Base-by-base conservation (phyloP, 1,140 invertebrate genomes). In the Drosophila pachea region DNA sequence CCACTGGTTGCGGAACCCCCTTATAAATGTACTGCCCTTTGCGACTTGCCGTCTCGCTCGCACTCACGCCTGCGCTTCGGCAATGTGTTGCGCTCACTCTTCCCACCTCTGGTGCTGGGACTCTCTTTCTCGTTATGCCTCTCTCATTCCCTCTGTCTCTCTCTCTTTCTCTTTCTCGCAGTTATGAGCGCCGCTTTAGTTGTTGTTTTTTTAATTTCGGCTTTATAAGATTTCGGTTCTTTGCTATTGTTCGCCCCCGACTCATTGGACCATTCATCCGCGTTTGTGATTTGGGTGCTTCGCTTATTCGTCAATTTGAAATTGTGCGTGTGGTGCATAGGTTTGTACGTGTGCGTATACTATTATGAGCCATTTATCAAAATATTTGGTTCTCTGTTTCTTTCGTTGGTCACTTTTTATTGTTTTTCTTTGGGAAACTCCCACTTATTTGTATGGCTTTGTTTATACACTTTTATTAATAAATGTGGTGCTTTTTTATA, bases 351-450 rank as follows among this genome's bases (percentile, higher is more conserved):
- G 12, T 42, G 40, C 11, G 42, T 61, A 54, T 61, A 58, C 12
- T 86, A 74, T 88, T 88, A 88, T 88, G 78, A 88, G 67, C 77
- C 73, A 88, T 88, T 83, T 81, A 86, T 88, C 86, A 88, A 86
- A 86, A 69, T 76, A 61, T 62, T 72, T 62, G 45, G 61, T 72
- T 82, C 43, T 62, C 76, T 49, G 61, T 75, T 69, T 77, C 29
- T 50, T 68, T 74, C 29, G 36, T 60, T 53, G 43, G 22, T 22
- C 22, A 22, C 22, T 22, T 22, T 22, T 12, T 43, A 1, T 56
- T 49, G 74, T 68, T 36, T 69, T 65, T 72, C 68, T 86, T 86
- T 86, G 65, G 86, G 86, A 66, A 69, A 88, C 86, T 86, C 86
- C 86, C 86, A 88, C 86, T 83, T 88, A 70, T 50, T 68, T 78